Evolutionary conservation across 2,888 invertebrate genomes (phyloP).

Genomic region (Hirtodrosophila cameraria): DNA sequence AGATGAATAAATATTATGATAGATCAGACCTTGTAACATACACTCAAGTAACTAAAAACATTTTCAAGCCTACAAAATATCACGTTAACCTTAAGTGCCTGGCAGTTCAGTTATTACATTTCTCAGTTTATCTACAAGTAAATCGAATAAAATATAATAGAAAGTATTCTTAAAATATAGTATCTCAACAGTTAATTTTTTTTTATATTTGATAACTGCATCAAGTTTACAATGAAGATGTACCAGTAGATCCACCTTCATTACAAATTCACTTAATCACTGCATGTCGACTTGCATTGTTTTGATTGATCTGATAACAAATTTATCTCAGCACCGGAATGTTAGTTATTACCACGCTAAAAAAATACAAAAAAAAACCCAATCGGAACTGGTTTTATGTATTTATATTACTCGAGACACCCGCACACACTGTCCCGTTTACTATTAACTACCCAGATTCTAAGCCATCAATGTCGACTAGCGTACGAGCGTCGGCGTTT

Average conservation of each 20-base stretch:
- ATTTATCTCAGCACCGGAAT: slow-evolving; percentile 26
- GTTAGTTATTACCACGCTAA: slow-evolving; percentile 52
- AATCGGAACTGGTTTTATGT: slow-evolving; percentile 46
- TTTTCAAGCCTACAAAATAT: too few relatives aligned
- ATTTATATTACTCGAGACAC: slow-evolving; percentile 39
- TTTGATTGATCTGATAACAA: slow-evolving; percentile 55
- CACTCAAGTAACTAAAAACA: not conserved
- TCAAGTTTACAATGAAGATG: slow-evolving; percentile 16
- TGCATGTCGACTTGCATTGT: slow-evolving; percentile 23
- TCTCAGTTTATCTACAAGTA: too few relatives aligned
- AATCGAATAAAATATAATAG: not conserved
- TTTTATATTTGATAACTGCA: not conserved
- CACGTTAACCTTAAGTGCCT: not conserved
- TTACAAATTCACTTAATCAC: slow-evolving; percentile 40
- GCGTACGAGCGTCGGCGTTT: slow-evolving; percentile 45
- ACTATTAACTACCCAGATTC: slow-evolving; percentile 35
- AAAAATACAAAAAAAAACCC: slow-evolving; percentile 19
- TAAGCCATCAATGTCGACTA: slow-evolving; percentile 55
- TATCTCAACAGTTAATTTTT: not conserved
- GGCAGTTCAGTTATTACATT: slow-evolving; percentile 20
- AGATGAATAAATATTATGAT: not conserved
- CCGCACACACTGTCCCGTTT: slow-evolving; percentile 34
- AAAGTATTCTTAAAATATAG: not conserved
- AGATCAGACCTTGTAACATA: not conserved
- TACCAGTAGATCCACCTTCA: not conserved